Base-by-base conservation (phyloP, 53 echinoderm and acorn worm genomes). In the Actinopyga echinites region DNA sequence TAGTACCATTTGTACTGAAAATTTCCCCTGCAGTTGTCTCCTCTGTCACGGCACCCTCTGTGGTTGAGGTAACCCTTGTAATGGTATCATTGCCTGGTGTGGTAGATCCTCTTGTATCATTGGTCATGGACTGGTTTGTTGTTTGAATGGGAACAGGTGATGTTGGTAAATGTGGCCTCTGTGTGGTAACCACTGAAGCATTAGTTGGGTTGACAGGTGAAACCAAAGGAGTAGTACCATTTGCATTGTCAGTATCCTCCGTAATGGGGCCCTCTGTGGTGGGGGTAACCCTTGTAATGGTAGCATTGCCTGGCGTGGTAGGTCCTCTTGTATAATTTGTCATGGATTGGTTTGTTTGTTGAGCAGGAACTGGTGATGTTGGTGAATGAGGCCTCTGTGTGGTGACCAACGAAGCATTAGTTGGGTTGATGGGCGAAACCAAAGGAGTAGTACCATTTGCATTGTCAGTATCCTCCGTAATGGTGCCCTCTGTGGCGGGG, bases 151-250 rank as follows among this genome's bases (percentile, higher is more conserved):
- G 44, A 11, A 7, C 44, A 9, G 12, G 10, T 44, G 44, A 44
- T 44, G 44, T 44, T 44, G 44, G 11, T 44, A 11, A 44, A 6
- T 11, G 44, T 1, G 12, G 11, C 44, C 87, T 83, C 44, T 60
- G 84, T 30, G 92, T 90, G 29, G 90, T 78, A 84, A 90, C 88
- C 26, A 90, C 88, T 67, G 54, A 64, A 68, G 88, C 93, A 66
- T 86, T 60, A 45, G 69, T 69, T 69, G 69, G 8, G 30, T 29
- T 64, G 64, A 21, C 64, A 15, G 30, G 29, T 31, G 64, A 12
- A 26, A 64, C 64, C 2, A 23, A 13, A 11, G 30, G 33, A 8
- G 64, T 64, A 31, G 64, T 64, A 29, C 33, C n/a, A n/a, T n/a
- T 44, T 1, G 44, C 43, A 23, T 20, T 15, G 38, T 37, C 19